Evolutionary conservation across 2,113 vertebrate species (phyloP).

Genomic region (Neolamprologus brichardi): DNA sequence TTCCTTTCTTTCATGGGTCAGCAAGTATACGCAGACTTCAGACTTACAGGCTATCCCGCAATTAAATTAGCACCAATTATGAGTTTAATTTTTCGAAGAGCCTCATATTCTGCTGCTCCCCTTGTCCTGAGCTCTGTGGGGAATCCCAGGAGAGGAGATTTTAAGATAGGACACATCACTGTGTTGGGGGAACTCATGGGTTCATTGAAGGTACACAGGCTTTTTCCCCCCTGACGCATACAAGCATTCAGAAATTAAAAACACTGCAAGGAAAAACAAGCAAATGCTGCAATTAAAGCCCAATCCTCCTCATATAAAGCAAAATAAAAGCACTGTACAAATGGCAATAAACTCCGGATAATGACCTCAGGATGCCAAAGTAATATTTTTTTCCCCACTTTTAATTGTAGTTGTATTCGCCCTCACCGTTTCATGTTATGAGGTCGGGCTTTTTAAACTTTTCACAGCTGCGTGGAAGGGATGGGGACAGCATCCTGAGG

Average conservation of each 20-base stretch:
- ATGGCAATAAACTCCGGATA: slow-evolving; percentile 71
- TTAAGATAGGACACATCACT: slow-evolving; percentile 3
- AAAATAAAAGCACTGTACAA: slow-evolving; percentile 73
- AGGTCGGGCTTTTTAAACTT: slow-evolving; percentile 65
- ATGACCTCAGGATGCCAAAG: slow-evolving; percentile 75
- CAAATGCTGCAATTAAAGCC: slow-evolving; percentile 63
- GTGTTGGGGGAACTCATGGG: slow-evolving; percentile 27
- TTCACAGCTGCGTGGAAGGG: slow-evolving; percentile 68
- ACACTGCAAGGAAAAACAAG: slow-evolving; percentile 61
- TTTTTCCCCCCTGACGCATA: slow-evolving; percentile 21
- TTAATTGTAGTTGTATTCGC: slow-evolving; percentile 69
- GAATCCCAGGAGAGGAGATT: slow-evolving; percentile 1
- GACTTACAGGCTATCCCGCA: not conserved
- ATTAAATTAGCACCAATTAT: slow-evolving; percentile 12
- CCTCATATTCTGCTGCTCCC: not conserved
- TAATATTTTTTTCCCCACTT: slow-evolving; percentile 58
- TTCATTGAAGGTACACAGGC: slow-evolving; percentile 58
- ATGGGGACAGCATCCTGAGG: slow-evolving; percentile 70
- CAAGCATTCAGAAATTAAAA: slow-evolving; percentile 56
- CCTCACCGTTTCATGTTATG: slow-evolving; percentile 72
- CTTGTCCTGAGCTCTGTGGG: not conserved
- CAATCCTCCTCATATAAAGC: slow-evolving; percentile 68
- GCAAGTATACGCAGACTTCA: not conserved
- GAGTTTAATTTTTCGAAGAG: not conserved
- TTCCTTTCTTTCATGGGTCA: not conserved